Conservation (phyloP, 2,797 vertebrate species). For the Silurus aristotelis region DNA sequence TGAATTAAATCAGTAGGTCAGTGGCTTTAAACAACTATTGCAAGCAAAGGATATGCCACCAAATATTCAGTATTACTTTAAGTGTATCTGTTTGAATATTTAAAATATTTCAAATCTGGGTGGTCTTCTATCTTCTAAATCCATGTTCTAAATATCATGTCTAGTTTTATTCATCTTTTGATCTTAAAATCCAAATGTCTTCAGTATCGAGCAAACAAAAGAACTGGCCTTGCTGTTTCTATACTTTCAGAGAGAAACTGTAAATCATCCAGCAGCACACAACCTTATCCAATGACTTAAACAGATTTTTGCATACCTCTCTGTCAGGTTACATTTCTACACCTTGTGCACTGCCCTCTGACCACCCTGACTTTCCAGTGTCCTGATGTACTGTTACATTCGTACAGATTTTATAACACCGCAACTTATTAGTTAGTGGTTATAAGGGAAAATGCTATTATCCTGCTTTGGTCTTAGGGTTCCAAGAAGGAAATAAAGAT, state of each 20-base stretch:
- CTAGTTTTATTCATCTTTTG: not conserved
- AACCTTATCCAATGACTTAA: not conserved
- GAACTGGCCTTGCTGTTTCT: not conserved
- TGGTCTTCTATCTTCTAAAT: not conserved
- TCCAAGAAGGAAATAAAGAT: slow-evolving; percentile 20
- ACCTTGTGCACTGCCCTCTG: not conserved
- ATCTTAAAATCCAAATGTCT: not conserved
- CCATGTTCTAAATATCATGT: not conserved
- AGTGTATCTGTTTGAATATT: not conserved
- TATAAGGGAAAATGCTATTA: not conserved
- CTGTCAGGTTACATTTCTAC: not conserved
- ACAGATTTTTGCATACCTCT: not conserved
- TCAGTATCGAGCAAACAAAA: not conserved
- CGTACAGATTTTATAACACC: slow-evolving; percentile 11
- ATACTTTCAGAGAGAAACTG: not conserved
- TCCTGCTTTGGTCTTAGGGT: slow-evolving; percentile 1
- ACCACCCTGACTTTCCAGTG: slow-evolving; percentile 8
- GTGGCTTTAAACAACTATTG: not conserved
- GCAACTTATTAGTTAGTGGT: slow-evolving; percentile 15
- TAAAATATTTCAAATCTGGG: not conserved
- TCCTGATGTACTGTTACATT: slow-evolving; percentile 15
- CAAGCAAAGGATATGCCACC: not conserved
- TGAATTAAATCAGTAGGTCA: not conserved
- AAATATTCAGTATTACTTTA: not conserved
- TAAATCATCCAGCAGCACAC: slow-evolving; percentile 6